Conservation (phyloP, 1,140 invertebrate genomes). For the Macrostomum lignano region DNA sequence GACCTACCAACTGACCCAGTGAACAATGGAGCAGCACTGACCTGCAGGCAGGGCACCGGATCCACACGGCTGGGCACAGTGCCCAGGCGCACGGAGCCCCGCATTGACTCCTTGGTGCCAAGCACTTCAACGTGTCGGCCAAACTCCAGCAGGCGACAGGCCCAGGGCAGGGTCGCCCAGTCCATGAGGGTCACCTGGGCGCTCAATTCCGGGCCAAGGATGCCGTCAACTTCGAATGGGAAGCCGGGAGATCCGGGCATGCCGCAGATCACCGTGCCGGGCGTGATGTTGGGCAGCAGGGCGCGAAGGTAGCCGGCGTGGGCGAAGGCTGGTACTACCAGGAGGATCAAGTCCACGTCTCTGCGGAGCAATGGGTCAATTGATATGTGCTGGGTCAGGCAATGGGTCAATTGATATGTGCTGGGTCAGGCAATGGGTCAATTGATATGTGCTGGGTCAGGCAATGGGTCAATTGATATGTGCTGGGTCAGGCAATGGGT, state of each 20-base stretch:
- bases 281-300: conserved; percentile 9
- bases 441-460: too few relatives aligned
- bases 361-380: too few relatives aligned
- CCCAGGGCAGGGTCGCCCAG: conserved; percentile 13
- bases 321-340: conserved; percentile 11
- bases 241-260: conserved; percentile 13
- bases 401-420: too few relatives aligned
- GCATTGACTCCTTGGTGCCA: neutral
- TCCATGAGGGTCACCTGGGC: conserved; percentile 10
- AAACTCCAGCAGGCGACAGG: conserved; percentile 11
- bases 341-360: conserved; percentile 9
- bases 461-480: too few relatives aligned
- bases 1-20: conserved; percentile 7
- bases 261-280: conserved; percentile 10
- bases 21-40: neutral
- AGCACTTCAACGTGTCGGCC: conserved; percentile 6
- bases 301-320: conserved; percentile 11
- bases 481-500: too few relatives aligned
- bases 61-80: neutral
- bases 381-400: too few relatives aligned
- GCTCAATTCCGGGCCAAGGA: conserved; percentile 8
- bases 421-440: too few relatives aligned
- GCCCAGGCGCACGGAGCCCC: neutral
- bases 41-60: neutral
- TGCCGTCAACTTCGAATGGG: conserved; percentile 11